Evolutionary conservation across 2,888 invertebrate species (phyloP), one percentile per base, ranked within the genome.

Genomic region (Agrilus mali): DNA sequence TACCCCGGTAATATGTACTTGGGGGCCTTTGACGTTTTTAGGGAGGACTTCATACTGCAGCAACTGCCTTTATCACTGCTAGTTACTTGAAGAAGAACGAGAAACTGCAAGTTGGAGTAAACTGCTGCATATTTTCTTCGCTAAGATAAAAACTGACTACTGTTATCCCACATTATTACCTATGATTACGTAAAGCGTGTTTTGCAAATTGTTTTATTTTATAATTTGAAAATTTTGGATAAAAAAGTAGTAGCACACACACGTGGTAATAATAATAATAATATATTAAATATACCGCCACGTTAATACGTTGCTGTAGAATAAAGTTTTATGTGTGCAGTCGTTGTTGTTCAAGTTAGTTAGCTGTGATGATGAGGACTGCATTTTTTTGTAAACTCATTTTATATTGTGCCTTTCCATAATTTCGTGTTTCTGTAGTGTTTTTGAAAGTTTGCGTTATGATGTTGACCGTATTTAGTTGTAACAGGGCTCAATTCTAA

Each of bases 1-100:
- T 58, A 59, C 59, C 63, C 66, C 70, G 72, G 63, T 72, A 71
- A 66, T 64, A 73, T 73, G 73, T 73, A 73, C 67, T 66, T 73
- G 64, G 70, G 69, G 53, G 70, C 70, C 52, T 70, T 72, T 59
- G 72, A 73, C 61, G 68, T 72, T 53, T 73, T 73, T 64, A 71
- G 72, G 73, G 72, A 72, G 61, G 53, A 53, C 41, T 51, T 36
- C 34, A 27, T 27, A 27, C 8, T 38, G 20, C n/a, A 38, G 17
- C 12, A 22, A 13, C 10, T 27, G 10, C 10, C 27, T 27, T 27
- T 38, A 17, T 38, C 17, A 20, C 17, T 38, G 13, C 27, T 14
- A 27, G 27, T 27, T 27, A 27, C 27, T 27, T 27, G 27, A 27
- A 27, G 22, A 22, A 22, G 27, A 27, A 27, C 10, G 27, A 27